These are phyloP conservation scores for Fragum fragum DNA, from an alignment of 2,888 invertebrate genomes.

Conservation along the genomic window DNA sequence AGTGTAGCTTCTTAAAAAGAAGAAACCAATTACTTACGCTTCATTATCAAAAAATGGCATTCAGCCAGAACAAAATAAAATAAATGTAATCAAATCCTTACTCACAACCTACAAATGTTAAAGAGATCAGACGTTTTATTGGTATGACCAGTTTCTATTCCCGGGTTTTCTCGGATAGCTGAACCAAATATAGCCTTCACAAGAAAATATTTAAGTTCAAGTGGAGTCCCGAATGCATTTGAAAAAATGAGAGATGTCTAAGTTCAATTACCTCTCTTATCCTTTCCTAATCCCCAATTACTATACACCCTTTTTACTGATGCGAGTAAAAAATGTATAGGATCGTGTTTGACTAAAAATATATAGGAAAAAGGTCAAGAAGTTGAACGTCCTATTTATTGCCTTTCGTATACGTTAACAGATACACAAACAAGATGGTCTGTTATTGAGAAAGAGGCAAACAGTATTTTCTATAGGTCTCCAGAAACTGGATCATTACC, in stretches of 20 bases:
- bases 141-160: slow-evolving; percentile 17
- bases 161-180: not conserved
- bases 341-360: not conserved
- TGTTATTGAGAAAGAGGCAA: not conserved
- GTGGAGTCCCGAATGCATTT: slow-evolving; percentile 27
- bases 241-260: slow-evolving; percentile 3
- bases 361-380: not conserved
- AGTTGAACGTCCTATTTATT: not conserved
- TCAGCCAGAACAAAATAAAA: not conserved
- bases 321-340: slow-evolving; percentile 11
- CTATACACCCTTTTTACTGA: not conserved
- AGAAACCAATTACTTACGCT: no score
- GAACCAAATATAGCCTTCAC: slow-evolving; percentile 12
- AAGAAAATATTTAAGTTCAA: slow-evolving; percentile 20
- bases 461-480: not conserved
- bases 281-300: not conserved
- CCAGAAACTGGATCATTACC: not conserved
- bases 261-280: not conserved
- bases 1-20: no score
- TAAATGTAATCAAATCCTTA: slow-evolving; percentile 8
- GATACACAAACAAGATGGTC: slow-evolving; percentile 6
- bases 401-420: not conserved
- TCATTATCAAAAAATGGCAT: not conserved
- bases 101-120: not conserved
- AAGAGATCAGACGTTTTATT: not conserved